A percentile compares a stretch with the other conserved stretches of the same genome.
These are phyloP conservation scores for Ips typographus DNA, from an alignment of 1,140 invertebrate species.

Conservation along the genomic window DNA sequence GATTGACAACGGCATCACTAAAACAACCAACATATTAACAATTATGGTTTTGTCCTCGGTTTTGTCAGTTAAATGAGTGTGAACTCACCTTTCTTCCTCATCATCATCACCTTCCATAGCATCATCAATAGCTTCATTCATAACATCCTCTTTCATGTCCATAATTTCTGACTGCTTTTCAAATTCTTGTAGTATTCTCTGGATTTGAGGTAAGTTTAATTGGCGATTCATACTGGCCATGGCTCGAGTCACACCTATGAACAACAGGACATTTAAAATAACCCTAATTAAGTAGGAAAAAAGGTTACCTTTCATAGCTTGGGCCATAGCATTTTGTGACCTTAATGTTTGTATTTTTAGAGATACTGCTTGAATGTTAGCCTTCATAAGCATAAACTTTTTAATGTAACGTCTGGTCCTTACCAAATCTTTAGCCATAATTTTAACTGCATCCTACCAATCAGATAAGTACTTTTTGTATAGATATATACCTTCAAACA, in stretches of 20 bases:
- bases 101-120: conserved; percentile 98
- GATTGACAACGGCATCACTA: conserved; percentile 85
- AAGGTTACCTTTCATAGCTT: conserved; percentile 87
- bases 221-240: conserved; percentile 99
- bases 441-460: conserved; percentile 89
- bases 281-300: not conserved
- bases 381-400: conserved; percentile 99
- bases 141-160: conserved; percentile 99
- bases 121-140: conserved; percentile 99
- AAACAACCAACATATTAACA: conserved; percentile 11
- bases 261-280: not conserved
- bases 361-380: conserved; percentile 98
- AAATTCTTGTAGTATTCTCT: conserved; percentile 98
- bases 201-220: conserved; percentile 98
- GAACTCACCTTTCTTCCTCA: conserved; percentile 88
- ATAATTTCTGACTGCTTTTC: conserved; percentile 99
- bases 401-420: conserved; percentile 93
- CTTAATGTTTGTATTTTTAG: conserved; percentile 97
- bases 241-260: conserved; percentile 84
- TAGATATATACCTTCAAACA: not conserved
- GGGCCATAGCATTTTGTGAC: conserved; percentile 99
- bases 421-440: conserved; percentile 99
- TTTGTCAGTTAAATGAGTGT: conserved; percentile 1
- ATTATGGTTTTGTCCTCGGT: too few species aligned
- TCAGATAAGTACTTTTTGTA: not conserved